Percentiles rank a stretch among this genome's conserved stretches.
Conservation (phyloP, 2,888 invertebrate genomes). For the Flabesymbios commensalis region DNA sequence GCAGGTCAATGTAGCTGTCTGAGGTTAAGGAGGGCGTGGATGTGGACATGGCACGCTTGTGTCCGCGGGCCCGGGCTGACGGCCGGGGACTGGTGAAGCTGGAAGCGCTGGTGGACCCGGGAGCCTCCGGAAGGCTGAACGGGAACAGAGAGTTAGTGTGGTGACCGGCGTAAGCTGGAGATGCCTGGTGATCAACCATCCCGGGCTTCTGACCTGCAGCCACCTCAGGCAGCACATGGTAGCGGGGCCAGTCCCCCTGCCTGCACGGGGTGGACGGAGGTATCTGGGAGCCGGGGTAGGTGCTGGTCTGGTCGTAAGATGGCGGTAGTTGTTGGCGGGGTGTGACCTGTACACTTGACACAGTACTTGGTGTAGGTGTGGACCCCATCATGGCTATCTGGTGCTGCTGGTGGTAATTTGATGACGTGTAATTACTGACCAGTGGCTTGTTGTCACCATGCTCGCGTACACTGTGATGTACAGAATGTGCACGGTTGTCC, state of each 20-base stretch:
- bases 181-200: neutral
- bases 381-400: conserved; percentile 18
- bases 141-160: conserved; percentile 11
- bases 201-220: neutral
- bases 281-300: conserved; percentile 5
- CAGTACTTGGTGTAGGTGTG: conserved; percentile 14
- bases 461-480: no score
- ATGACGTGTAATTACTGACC: no score
- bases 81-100: conserved; percentile 18
- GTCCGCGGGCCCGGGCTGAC: conserved; percentile 8
- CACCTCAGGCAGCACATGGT: conserved; percentile 16
- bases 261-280: conserved; percentile 12
- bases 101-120: conserved; percentile 10
- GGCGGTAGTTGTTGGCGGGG: conserved; percentile 10
- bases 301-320: neutral
- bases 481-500: no score
- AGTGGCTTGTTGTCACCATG: no score
- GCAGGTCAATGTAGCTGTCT: conserved; percentile 57
- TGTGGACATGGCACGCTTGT: conserved; percentile 27
- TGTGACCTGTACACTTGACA: conserved; percentile 20
- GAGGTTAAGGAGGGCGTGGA: conserved; percentile 55
- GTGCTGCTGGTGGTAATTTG: neutral
- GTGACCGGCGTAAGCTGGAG: neutral
- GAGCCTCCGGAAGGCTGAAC: conserved; percentile 13
- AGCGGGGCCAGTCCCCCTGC: conserved; percentile 17